These are phyloP conservation scores for Anolis apletophallus DNA, from an alignment of 2,797 vertebrate species.

Conservation along the genomic window DNA sequence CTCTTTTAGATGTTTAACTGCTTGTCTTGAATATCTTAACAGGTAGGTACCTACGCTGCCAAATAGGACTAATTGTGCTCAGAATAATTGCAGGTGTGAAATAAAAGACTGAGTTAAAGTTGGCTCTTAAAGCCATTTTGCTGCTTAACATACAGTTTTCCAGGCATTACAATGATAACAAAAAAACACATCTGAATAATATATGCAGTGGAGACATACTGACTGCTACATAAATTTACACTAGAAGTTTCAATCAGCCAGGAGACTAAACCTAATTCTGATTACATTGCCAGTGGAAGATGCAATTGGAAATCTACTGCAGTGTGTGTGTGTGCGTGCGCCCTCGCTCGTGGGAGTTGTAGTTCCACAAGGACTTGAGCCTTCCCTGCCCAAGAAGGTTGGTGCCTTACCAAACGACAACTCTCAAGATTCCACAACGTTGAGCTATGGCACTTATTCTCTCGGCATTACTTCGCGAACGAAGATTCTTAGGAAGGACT, in stretches of 20 bases:
- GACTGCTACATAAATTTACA: neutral
- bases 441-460: no score
- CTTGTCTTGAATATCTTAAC: conserved; percentile 30
- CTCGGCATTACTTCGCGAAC: no score
- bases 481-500: no score
- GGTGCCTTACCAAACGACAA: no score
- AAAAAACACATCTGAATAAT: neutral
- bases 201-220: neutral
- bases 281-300: neutral
- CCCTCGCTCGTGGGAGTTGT: no score
- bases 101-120: conserved; percentile 48
- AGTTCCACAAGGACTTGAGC: no score
- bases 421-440: no score
- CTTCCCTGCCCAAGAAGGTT: no score
- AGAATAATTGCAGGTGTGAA: conserved; percentile 44
- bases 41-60: conserved; percentile 9
- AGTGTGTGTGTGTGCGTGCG: no score
- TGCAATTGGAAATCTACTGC: neutral
- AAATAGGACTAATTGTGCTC: conserved; percentile 40
- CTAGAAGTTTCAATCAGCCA: neutral
- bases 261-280: neutral
- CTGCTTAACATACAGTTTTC: neutral
- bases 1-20: conserved; percentile 9
- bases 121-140: conserved; percentile 46
- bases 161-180: neutral